These are phyloP conservation scores for Phragmatobia fuliginosa DNA, from an alignment of 2,888 invertebrate species.

Conservation along the genomic window DNA sequence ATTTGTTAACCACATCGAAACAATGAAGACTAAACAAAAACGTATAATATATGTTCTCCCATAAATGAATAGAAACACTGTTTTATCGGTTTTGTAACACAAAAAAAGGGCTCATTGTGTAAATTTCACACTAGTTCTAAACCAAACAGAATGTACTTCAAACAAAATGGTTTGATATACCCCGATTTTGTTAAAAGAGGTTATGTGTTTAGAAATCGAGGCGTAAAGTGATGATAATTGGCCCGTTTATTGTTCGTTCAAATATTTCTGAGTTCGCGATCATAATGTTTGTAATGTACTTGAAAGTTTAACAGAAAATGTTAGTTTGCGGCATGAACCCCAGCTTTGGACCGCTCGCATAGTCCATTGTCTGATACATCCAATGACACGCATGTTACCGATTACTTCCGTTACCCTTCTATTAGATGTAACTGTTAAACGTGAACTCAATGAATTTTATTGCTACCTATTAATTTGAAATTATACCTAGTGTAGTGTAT, in stretches of 20 bases:
- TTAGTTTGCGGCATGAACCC: background rate
- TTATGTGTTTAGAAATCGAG: conserved; percentile 38
- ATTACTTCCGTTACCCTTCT: background rate
- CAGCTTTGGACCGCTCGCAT: background rate
- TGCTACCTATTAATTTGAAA: no score
- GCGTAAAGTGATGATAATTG: conserved; percentile 47
- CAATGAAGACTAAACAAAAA: background rate
- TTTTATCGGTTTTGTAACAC: background rate
- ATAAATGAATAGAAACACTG: background rate
- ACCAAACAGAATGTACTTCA: conserved; percentile 2
- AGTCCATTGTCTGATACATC: background rate
- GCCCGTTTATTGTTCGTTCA: conserved; percentile 35
- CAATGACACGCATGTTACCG: background rate
- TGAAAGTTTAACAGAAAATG: background rate
- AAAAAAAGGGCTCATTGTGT: conserved; percentile 24
- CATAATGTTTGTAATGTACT: conserved; percentile 7
- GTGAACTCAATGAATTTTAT: background rate
- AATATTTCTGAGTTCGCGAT: conserved; percentile 22
- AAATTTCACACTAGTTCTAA: conserved; percentile 15
- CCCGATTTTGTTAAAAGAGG: conserved; percentile 38
- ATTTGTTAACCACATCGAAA: background rate
- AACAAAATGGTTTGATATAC: conserved; percentile 4
- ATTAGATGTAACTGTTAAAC: background rate
- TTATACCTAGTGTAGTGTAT: no score
- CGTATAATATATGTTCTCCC: background rate